phyloP scores from a whole-genome alignment of 1,140 invertebrate genomes.

The Pygmarrhopalites habei region DNA sequence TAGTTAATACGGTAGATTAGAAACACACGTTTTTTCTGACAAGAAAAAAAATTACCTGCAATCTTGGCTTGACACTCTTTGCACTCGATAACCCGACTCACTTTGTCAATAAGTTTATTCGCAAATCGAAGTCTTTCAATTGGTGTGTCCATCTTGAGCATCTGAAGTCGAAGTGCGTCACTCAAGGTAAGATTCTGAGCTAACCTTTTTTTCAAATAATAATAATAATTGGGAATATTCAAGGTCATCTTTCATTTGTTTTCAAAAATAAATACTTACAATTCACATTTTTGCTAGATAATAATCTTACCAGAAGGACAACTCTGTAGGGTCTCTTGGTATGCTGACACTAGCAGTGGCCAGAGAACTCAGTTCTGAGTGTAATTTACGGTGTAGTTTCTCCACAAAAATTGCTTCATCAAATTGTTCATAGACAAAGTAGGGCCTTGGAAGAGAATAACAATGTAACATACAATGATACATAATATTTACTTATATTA shows the following conservation, averaged over 20 bases:
- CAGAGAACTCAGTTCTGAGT: conserved; percentile 43
- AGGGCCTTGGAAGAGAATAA: no score
- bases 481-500: no score
- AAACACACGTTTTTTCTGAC: no score
- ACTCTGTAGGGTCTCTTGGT: conserved; percentile 57
- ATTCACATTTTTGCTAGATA: no score
- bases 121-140: conserved; percentile 60
- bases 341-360: conserved; percentile 43
- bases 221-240: no score
- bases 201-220: no score
- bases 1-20: no score
- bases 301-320: conserved; percentile 79
- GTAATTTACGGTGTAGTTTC: conserved; percentile 45
- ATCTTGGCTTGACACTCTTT: conserved; percentile 54
- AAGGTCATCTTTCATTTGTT: no score
- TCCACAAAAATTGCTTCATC: conserved; percentile 53
- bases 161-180: conserved; percentile 49
- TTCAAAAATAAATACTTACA: no score
- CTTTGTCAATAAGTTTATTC: conserved; percentile 52
- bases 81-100: conserved; percentile 59
- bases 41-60: no score
- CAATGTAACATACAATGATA: no score
- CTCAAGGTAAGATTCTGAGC: conserved; percentile 63
- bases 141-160: conserved; percentile 58
- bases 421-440: conserved; percentile 62